These are phyloP conservation scores for Picus viridis DNA, from an alignment of 2,797 vertebrate genomes.

Conservation along the genomic window DNA sequence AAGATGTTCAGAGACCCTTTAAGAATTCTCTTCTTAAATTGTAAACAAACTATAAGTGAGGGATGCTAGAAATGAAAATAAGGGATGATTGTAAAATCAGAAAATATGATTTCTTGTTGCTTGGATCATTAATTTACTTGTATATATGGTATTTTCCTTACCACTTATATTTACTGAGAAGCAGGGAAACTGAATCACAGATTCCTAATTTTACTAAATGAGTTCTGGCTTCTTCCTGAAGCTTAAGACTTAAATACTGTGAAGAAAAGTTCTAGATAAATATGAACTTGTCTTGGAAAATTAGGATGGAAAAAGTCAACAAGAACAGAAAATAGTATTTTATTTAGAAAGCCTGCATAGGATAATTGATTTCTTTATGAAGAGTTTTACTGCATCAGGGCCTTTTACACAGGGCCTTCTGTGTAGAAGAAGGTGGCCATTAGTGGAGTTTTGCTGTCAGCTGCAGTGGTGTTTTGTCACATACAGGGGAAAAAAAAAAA, in stretches of 20 bases:
- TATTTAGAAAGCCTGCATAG: not conserved
- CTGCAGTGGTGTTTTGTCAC: not conserved
- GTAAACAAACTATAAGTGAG: not conserved
- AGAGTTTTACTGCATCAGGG: not conserved
- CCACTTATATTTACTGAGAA: not conserved
- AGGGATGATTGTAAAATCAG: not conserved
- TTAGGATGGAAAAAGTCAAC: not conserved
- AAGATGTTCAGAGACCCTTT: not conserved
- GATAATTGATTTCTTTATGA: not conserved
- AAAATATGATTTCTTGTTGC: not conserved
- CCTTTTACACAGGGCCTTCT: not conserved
- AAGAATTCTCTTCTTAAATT: not conserved
- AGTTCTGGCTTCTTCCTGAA: not conserved
- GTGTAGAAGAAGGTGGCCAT: not conserved
- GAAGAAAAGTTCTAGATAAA: not conserved
- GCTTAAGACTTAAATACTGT: not conserved
- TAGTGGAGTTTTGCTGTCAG: not conserved
- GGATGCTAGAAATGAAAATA: not conserved
- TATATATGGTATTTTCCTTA: not conserved
- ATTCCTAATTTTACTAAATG: not conserved
- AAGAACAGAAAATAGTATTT: not conserved
- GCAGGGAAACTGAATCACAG: not conserved
- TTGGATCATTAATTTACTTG: not conserved
- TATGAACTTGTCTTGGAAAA: not conserved
- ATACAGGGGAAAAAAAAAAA: not conserved